Percentiles rank a stretch among this genome's conserved stretches.
phyloP scores from a whole-genome alignment of 1,140 invertebrate genomes.

The Procambarus clarkii region DNA sequence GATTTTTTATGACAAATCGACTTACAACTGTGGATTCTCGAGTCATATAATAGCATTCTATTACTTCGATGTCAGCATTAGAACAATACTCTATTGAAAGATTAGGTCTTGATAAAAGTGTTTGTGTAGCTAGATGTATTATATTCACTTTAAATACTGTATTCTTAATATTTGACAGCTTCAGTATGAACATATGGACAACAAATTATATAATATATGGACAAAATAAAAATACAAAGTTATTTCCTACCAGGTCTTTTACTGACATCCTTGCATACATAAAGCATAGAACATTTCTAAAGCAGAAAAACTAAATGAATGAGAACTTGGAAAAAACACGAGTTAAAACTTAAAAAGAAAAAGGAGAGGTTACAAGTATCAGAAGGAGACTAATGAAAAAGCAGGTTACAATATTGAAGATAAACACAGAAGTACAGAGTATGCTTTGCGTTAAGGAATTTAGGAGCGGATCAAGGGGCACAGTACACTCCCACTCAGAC shows the following conservation, averaged over 20 bases:
- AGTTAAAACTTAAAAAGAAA: too few species aligned
- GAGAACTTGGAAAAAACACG: too few species aligned
- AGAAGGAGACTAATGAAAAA: too few species aligned
- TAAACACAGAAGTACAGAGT: too few species aligned
- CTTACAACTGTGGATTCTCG: too few species aligned
- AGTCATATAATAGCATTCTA: background rate
- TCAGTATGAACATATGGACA: background rate
- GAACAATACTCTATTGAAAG: background rate
- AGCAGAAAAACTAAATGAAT: too few species aligned
- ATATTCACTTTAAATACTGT: background rate
- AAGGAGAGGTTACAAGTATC: too few species aligned
- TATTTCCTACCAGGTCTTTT: background rate
- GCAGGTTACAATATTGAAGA: too few species aligned
- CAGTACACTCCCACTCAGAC: too few species aligned
- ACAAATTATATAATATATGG: background rate
- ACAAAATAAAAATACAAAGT: conserved; percentile 1
- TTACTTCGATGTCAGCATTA: background rate
- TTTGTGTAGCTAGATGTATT: background rate
- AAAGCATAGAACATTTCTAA: background rate
- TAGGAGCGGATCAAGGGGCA: too few species aligned
- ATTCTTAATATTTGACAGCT: background rate
- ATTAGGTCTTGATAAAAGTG: background rate
- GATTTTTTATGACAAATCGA: background rate
- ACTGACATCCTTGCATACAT: background rate
- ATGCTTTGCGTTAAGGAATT: too few species aligned